Evolutionary conservation across 2,113 vertebrate species (phyloP), one percentile per base, ranked within the genome.

Genomic region (Rhynchomys soricoides): DNA sequence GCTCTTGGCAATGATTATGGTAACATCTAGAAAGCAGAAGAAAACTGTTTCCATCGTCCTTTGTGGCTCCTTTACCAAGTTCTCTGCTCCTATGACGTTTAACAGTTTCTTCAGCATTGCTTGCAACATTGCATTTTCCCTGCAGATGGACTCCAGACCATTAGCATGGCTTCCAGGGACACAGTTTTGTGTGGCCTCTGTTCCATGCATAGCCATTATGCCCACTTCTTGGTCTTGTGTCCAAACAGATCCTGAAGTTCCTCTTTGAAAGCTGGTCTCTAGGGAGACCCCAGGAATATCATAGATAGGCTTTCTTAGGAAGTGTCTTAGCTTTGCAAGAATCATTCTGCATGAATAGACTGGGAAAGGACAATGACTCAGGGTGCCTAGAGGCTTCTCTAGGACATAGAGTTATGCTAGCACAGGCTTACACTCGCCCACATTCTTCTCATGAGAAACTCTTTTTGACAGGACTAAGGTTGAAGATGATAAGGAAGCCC

Each of bases 311-410:
- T 86, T 92, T 59, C 91, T 91, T 55, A 73, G 66, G 31, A 95
- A 50, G 31, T 3, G 0, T 94, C 16, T 21, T 57, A 9, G 8
- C n/a, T n/a, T 31, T 55, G 4, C 2, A 29, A 45, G 57, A 57
- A 43, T 85, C 68, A 90, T 40, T 59, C 16, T 73, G 29, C 21
- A 62, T 5, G 50, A 45, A 57, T 24, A 77, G 40, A 68, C 37
- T 40, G 45, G n/a, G 19, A 3, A 31, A 26, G 3, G 19, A 0
- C 9, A 6, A 7, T 7, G 29, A 10, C 31, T 0, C 17, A 24
- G 50, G 34, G 31, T 90, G 3, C 21, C 34, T 85, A 40, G 34
- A 66, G 43, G 17, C n/a, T 87, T 40, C 37, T 79, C 55, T 24
- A 7, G 26, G n/a, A 34, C 31, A 6, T 26, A 19, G 24, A 37